Percentiles rank a stretch among this genome's conserved stretches.
Evolutionary conservation across 2,113 vertebrate species (phyloP).

Genomic region (Caranx ignobilis): DNA sequence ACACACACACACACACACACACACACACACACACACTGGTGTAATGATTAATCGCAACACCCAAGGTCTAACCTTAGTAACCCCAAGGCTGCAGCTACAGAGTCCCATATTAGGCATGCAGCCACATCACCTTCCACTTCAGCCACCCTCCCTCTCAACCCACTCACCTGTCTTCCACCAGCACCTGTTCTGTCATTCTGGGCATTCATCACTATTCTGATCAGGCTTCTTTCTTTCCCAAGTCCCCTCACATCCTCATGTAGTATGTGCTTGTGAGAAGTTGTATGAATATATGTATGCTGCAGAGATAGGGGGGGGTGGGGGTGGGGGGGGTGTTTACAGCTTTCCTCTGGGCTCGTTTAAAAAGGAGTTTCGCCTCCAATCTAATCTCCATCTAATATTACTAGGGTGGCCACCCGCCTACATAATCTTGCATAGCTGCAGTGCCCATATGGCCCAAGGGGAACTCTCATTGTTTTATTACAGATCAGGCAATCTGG

Average conservation of each 20-base stretch:
- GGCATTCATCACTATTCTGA: slow-evolving; percentile 73
- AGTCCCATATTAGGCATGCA: slow-evolving; percentile 71
- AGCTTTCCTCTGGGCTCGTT: slow-evolving; percentile 71
- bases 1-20: slow-evolving; percentile 23
- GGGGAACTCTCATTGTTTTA: slow-evolving; percentile 77
- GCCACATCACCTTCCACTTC: slow-evolving; percentile 63
- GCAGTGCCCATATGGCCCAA: slow-evolving; percentile 58
- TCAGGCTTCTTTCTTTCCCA: slow-evolving; percentile 53
- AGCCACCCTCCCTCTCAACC: slow-evolving; percentile 45
- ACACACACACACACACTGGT: slow-evolving; percentile 29
- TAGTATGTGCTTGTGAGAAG: slow-evolving; percentile 48
- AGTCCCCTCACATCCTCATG: slow-evolving; percentile 47
- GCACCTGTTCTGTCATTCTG: slow-evolving; percentile 68
- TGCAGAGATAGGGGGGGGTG: neutral
- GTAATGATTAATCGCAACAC: slow-evolving; percentile 72
- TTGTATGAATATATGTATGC: slow-evolving; percentile 52
- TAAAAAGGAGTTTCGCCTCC: slow-evolving; percentile 71
- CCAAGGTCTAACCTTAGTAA: slow-evolving; percentile 64
- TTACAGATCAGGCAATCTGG: slow-evolving; percentile 70
- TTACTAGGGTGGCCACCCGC: slow-evolving; percentile 55
- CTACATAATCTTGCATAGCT: slow-evolving; percentile 69
- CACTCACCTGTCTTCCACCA: slow-evolving; percentile 72
- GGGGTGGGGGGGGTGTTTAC: slow-evolving; percentile 66
- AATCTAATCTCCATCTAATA: slow-evolving; percentile 80
- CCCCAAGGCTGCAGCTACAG: slow-evolving; percentile 46